Evolutionary conservation across 1,140 invertebrate genomes (phyloP).

Genomic region (Calliphora vicina): DNA sequence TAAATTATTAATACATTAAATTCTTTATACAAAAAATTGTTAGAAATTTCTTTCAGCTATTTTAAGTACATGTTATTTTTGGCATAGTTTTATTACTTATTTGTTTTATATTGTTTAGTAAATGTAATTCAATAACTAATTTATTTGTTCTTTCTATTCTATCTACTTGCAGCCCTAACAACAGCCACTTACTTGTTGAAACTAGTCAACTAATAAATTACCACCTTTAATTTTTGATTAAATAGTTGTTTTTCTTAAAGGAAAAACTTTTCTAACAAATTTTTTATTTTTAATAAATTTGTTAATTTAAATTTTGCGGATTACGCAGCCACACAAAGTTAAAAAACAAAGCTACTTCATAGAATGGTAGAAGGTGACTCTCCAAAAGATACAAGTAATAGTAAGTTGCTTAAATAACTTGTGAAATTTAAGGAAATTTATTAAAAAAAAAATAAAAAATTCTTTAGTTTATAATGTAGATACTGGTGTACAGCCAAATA

Average conservation of each 20-base stretch:
- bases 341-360: conserved; percentile 67
- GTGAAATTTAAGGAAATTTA: not conserved
- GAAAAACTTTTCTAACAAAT: not conserved
- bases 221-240: not conserved
- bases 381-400: conserved; percentile 75
- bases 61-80: too few relatives aligned
- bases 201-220: conserved; percentile 11
- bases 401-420: conserved; percentile 65
- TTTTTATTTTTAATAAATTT: too few relatives aligned
- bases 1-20: too few relatives aligned
- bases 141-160: not conserved
- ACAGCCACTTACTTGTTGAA: not conserved
- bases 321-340: conserved; percentile 45
- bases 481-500: conserved; percentile 75
- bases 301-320: conserved; percentile 36
- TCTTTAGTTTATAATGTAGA: conserved; percentile 78
- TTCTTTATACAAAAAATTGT: too few relatives aligned
- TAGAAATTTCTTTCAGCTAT: too few relatives aligned
- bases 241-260: conserved; percentile 30
- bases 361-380: conserved; percentile 83
- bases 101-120: too few relatives aligned
- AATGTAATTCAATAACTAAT: not conserved
- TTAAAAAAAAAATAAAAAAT: not conserved
- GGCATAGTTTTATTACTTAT: too few relatives aligned
- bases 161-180: not conserved